Evolutionary conservation across 1,140 invertebrate genomes (phyloP), one percentile per base, ranked within the genome.

Genomic region (Teleogryllus occipitalis): DNA sequence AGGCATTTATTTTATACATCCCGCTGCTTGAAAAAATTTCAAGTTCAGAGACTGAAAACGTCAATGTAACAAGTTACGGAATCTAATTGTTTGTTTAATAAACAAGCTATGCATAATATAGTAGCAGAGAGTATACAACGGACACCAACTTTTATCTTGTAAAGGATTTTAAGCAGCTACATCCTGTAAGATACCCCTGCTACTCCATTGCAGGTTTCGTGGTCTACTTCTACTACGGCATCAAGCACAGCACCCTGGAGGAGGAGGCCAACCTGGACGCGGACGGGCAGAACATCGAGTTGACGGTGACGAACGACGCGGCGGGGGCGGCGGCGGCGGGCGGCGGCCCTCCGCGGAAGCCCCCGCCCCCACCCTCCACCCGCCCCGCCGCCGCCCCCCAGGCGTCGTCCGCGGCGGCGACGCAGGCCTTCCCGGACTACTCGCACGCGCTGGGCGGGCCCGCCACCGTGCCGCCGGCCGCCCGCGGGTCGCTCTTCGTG

Each of bases 221-320:
- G 15, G 93, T 97, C 88, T 97, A 97, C 87, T 96, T 97, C 87
- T 92, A 95, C 82, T 97, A 97, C 84, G 96, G 96, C 12, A 95
- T 97, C 77, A 93, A 94, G 85, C 92, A 97, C 84, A 97, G 95
- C 82, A 91, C 89, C 6, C 85, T 95, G 79, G 93, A 95, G 83
- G 91, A 91, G 76, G 87, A 89, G 74, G 80, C 79, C 78, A 89
- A 89, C 78, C 86, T 86, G n/a, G 86, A 88, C 73, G 87, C 89
- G 83, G 85, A 86, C 78, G 46, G 84, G 81, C 81, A 81, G 80
- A 84, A 85, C 65, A 81, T 82, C 8, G 80, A 81, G 76, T 74
- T 81, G 18, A 84, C 84, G 10, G 83, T 83, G 8, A 82, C 82
- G 49, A 80, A 80, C 49, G 82, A 83, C 15, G 75, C 77, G 18